These are phyloP conservation scores for Malurus splendens DNA, from an alignment of 2,797 vertebrate species.

Conservation along the genomic window DNA sequence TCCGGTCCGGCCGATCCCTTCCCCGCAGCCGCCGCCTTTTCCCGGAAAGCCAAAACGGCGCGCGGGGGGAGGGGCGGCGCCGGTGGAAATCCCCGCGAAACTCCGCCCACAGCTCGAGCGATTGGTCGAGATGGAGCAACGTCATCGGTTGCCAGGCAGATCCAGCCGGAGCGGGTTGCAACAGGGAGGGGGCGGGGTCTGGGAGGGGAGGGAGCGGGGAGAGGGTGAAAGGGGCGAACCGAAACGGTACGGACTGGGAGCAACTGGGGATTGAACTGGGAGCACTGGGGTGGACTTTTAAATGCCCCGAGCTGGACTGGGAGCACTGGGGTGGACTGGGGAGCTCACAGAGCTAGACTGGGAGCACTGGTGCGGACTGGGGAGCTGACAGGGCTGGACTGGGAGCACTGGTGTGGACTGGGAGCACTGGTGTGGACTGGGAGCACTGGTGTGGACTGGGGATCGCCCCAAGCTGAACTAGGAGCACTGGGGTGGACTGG, in stretches of 20 bases:
- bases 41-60: background rate
- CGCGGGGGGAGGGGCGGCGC: background rate
- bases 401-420: too few species aligned
- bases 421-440: too few species aligned
- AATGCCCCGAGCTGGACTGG: too few species aligned
- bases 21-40: background rate
- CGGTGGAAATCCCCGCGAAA: background rate
- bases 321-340: background rate
- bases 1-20: rapidly evolving
- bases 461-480: background rate
- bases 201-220: too few species aligned
- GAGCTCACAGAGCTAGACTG: too few species aligned
- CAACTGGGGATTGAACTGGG: too few species aligned
- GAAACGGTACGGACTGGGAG: too few species aligned
- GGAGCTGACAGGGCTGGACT: too few species aligned
- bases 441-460: too few species aligned
- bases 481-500: background rate
- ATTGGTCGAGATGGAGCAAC: rapidly evolving
- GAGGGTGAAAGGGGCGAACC: background rate
- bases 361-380: background rate
- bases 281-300: background rate
- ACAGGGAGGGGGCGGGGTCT: rapidly evolving
- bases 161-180: rapidly evolving
- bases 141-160: background rate
- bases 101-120: rapidly evolving